A percentile compares a stretch with the other conserved stretches of the same genome.
Evolutionary conservation across 2,797 vertebrate genomes (phyloP).

Genomic region (Macroramphosus scolopax): DNA sequence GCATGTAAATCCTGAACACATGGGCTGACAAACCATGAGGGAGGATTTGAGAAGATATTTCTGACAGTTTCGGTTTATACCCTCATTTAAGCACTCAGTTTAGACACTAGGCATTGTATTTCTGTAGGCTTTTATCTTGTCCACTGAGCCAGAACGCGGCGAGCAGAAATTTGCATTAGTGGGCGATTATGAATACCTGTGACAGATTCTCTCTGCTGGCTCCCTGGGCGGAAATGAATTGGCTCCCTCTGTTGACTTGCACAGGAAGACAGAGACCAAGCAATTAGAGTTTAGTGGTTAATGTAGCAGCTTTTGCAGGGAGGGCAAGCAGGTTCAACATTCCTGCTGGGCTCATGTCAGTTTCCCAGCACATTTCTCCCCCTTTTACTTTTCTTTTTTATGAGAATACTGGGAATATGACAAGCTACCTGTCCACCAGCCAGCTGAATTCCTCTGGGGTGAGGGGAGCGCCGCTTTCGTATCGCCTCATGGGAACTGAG

Average conservation of each 20-base stretch:
- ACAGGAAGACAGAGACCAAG: slow-evolving; percentile 79
- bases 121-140: slow-evolving; percentile 81
- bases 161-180: slow-evolving; percentile 82
- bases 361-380: slow-evolving; percentile 62
- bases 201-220: slow-evolving; percentile 79
- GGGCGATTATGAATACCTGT: slow-evolving; percentile 84
- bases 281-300: slow-evolving; percentile 84
- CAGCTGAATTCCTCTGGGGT: slow-evolving; percentile 73
- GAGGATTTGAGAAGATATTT: slow-evolving; percentile 70
- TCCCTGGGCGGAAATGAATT: slow-evolving; percentile 81
- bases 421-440: slow-evolving; percentile 78
- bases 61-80: slow-evolving; percentile 81
- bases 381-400: slow-evolving; percentile 34
- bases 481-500: slow-evolving; percentile 69
- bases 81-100: slow-evolving; percentile 78
- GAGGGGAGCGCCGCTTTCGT: slow-evolving; percentile 61
- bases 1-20: slow-evolving; percentile 69
- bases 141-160: slow-evolving; percentile 72
- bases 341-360: slow-evolving; percentile 81
- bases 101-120: slow-evolving; percentile 78
- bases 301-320: slow-evolving; percentile 79
- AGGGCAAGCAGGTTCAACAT: slow-evolving; percentile 79
- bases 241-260: slow-evolving; percentile 78
- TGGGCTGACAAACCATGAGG: slow-evolving; percentile 64
- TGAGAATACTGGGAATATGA: slow-evolving; percentile 68